Evolutionary conservation across 2,888 invertebrate genomes (phyloP).

Genomic region (Lobophora halterata): DNA sequence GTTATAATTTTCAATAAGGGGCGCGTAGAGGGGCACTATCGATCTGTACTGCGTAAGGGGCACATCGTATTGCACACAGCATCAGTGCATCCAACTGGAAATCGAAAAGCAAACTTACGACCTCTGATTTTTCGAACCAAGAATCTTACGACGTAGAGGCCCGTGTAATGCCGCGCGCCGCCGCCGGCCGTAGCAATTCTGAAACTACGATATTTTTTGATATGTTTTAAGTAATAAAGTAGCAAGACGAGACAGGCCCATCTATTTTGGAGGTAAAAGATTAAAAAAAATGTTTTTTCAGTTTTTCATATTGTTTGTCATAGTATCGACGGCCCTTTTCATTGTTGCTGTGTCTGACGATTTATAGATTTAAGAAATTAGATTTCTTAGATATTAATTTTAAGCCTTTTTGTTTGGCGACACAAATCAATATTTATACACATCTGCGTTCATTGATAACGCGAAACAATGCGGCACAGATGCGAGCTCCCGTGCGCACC

Average conservation of each 20-base stretch:
- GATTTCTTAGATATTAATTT: neutral
- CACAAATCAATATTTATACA: slow-evolving; percentile 32
- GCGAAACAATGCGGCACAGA: slow-evolving; percentile 52
- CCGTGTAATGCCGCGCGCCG: too few relatives aligned
- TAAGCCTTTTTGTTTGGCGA: slow-evolving; percentile 17
- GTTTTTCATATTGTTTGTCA: too few relatives aligned
- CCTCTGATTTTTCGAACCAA: slow-evolving; percentile 17
- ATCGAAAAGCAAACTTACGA: slow-evolving; percentile 47
- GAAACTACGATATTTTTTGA: too few relatives aligned
- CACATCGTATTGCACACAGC: slow-evolving; percentile 53
- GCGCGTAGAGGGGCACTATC: slow-evolving; percentile 78
- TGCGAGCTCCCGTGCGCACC: slow-evolving; percentile 44
- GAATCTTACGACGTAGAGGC: too few relatives aligned
- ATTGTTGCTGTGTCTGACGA: too few relatives aligned
- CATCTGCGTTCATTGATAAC: slow-evolving; percentile 34
- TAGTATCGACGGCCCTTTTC: too few relatives aligned
- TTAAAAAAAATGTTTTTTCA: too few relatives aligned
- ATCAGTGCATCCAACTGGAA: slow-evolving; percentile 74
- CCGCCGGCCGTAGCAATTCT: too few relatives aligned
- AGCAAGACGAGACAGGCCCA: too few relatives aligned
- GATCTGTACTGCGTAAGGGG: slow-evolving; percentile 52
- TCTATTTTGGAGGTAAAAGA: too few relatives aligned
- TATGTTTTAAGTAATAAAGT: too few relatives aligned
- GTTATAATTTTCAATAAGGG: slow-evolving; percentile 82
- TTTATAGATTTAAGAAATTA: neutral